phyloP scores from a whole-genome alignment of 2,888 invertebrate genomes.

The Drosophila differens region DNA sequence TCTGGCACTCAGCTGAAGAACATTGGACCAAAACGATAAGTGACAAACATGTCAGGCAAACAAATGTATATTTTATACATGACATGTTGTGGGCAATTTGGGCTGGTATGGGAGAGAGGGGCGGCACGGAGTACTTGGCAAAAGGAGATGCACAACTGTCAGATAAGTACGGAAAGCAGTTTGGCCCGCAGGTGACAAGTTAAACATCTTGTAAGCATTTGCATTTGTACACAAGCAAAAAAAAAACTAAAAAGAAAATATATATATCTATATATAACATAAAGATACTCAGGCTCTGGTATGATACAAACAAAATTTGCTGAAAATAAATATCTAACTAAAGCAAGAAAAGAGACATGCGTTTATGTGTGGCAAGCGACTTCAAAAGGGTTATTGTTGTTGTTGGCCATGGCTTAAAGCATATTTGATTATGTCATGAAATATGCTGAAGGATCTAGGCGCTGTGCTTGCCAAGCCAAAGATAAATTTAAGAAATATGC shows the following conservation, averaged over 20 bases:
- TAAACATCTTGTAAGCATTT: conserved; percentile 80
- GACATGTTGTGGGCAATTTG: conserved; percentile 3
- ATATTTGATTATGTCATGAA: conserved; percentile 79
- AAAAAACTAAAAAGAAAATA: conserved; percentile 30
- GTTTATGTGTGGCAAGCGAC: conserved; percentile 42
- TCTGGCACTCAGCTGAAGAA: conserved; percentile 47
- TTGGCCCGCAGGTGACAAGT: conserved; percentile 80
- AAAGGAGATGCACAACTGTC: conserved; percentile 74
- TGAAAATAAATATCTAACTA: conserved; percentile 64
- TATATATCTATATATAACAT: conserved; percentile 4
- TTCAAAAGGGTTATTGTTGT: conserved; percentile 68
- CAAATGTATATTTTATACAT: conserved; percentile 74
- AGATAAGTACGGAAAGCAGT: conserved; percentile 73
- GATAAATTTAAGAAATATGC: conserved; percentile 80
- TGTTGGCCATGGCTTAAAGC: conserved; percentile 71
- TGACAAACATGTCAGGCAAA: conserved; percentile 77
- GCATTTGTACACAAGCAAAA: conserved; percentile 37
- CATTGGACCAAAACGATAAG: conserved; percentile 74
- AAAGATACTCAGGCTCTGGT: conserved; percentile 18
- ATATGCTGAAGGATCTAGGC: conserved; percentile 55
- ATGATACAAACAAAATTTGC: conserved; percentile 44
- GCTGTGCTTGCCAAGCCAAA: conserved; percentile 60
- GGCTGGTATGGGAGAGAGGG: background rate
- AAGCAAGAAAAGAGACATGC: conserved; percentile 42
- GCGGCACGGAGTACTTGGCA: conserved; percentile 15